phyloP scores from a whole-genome alignment of 53 echinoderm and acorn worm genomes.

The Actinopyga echinites region DNA sequence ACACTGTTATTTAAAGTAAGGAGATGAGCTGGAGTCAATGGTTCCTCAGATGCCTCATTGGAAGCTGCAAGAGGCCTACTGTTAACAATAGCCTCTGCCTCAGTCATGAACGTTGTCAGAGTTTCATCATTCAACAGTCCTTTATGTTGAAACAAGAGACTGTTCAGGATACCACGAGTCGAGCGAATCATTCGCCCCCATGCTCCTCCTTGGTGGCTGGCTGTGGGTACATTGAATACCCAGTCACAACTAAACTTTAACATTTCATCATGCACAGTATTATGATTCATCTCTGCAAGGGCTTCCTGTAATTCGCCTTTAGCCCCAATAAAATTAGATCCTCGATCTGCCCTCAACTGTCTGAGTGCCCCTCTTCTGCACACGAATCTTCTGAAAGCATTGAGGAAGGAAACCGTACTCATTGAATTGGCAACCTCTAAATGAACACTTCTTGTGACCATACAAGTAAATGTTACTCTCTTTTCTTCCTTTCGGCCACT shows the following conservation, averaged over 20 bases:
- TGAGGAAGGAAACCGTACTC: constrained; percentile 37
- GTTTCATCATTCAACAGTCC: not conserved
- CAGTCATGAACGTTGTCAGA: constrained; percentile 22
- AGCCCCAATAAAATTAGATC: constrained; percentile 52
- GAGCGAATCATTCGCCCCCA: constrained; percentile 41
- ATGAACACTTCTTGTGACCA: constrained; percentile 48
- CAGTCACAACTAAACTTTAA: constrained; percentile 42
- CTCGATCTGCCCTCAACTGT: constrained; percentile 55
- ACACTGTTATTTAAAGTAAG: constrained; percentile 30
- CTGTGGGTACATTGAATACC: constrained; percentile 27
- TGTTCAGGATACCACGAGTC: not conserved
- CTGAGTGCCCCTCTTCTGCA: constrained; percentile 41
- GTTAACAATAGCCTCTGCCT: constrained; percentile 38
- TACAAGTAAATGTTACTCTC: constrained; percentile 47
- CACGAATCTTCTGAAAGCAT: constrained; percentile 35
- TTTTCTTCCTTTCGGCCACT: constrained; percentile 24
- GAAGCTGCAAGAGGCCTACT: constrained; percentile 10
- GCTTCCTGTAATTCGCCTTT: constrained; percentile 37
- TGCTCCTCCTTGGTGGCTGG: constrained; percentile 45
- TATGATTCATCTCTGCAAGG: not conserved
- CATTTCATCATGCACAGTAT: not conserved
- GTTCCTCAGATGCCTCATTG: constrained; percentile 9
- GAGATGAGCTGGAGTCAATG: constrained; percentile 32
- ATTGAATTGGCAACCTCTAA: constrained; percentile 45
- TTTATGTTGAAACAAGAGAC: constrained; percentile 22